Base-by-base conservation (phyloP, 2,113 vertebrate genomes). In the Ploceus nigricollis region DNA sequence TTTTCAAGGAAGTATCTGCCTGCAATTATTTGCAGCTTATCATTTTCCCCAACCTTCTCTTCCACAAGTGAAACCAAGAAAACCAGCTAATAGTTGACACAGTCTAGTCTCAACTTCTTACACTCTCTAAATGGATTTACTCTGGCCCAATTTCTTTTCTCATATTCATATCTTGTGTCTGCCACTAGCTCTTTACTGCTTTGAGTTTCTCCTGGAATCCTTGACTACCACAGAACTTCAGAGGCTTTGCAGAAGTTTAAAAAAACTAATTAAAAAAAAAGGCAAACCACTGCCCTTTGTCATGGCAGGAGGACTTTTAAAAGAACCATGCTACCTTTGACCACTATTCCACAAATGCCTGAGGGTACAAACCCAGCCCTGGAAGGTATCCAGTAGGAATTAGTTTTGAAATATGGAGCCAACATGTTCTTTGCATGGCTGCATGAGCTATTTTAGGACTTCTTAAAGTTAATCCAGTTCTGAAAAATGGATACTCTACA, bases 311-410 rank as follows among this genome's bases (percentile, higher is more conserved):
- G 13, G 28, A 69, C 68, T 90, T 85, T 73, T 51, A 66, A 70
- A 97, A 95, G 58, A 88, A 56, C 75, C 39, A 25, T 47, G 60
- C 85, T 61, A 95, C 91, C 93, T 93, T 95, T 96, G 94, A 93
- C 94, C 90, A 94, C 82, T 96, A 94, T 94, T 95, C 85, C 93
- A 92, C 50, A 86, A 70, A 96, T 97, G 85, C 94, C 82, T 90
- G 51, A 97, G 79, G 54, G 66, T 90, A 94, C 90, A 96, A 83
- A 77, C 71, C 75, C 68, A 92, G 83, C 13, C n/a, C 71, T 96
- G 95, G 94, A 92, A 95, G 48, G 51, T 75, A 88, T 85, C 93
- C 92, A 96, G 7, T 9, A 88, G 85, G 92, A 96, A 86, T 95
- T 91, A 82, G 54, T 90, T 93, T 81, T 95, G 71, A 93, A 95